Conservation (phyloP, 2,888 invertebrate genomes). For the Limnephilus auricula region DNA sequence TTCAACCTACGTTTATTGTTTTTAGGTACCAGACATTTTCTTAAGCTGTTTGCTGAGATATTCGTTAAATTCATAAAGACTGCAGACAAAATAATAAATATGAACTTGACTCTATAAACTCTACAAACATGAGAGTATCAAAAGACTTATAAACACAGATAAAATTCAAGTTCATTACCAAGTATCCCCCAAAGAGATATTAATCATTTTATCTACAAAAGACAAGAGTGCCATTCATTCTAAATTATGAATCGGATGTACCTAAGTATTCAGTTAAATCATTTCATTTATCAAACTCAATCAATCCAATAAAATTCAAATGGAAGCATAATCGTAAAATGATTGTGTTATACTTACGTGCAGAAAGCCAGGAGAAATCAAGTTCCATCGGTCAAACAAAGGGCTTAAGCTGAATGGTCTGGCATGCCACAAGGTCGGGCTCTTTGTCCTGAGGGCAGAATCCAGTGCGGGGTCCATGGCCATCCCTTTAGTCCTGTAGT, state of each 20-base stretch:
- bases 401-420: not conserved
- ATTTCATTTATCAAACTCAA: not conserved
- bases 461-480: constrained; percentile 37
- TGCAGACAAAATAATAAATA: not conserved
- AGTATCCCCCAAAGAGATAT: not conserved
- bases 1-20: not conserved
- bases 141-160: not conserved
- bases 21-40: not conserved
- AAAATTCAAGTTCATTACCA: not conserved
- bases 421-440: constrained; percentile 36
- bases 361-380: not conserved
- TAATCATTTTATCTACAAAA: not conserved
- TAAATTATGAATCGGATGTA: no score
- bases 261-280: not conserved
- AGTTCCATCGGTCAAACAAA: constrained; percentile 16
- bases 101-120: not conserved
- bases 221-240: no score
- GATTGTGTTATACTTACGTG: not conserved
- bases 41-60: not conserved
- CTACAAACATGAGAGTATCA: not conserved
- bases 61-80: not conserved
- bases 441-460: constrained; percentile 18
- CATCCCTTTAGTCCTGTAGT: constrained; percentile 30
- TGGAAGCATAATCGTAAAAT: not conserved
- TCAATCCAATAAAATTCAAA: not conserved